Base-by-base conservation (phyloP, 2,113 vertebrate genomes). In the rabbit (Oryctolagus cuniculus) region DNA sequence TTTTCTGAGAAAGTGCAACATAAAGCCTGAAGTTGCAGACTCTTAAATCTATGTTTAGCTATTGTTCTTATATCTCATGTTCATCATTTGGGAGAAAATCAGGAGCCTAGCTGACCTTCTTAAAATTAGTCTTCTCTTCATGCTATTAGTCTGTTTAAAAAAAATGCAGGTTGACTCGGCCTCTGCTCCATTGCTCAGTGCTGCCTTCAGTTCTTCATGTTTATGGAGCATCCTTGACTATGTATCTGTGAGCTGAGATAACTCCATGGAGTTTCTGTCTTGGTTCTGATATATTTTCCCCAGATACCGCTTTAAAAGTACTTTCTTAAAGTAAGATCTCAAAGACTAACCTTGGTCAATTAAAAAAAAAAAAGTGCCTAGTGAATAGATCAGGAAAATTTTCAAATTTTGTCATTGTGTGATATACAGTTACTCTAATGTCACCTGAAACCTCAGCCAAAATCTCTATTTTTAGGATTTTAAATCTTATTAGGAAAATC, bases 141-240 rank as follows among this genome's bases (percentile, higher is more conserved):
- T 15, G 79, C 27, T 82, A 9, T 78, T 82, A 31, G 19, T 74
- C 21, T 94, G 17, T 90, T 96, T 92, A 77, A 89, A 80, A 95
- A 53, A 13, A 53, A 17, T 78, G 19, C n/a, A 72, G 44, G 55
- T 87, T 69, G 11, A 64, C n/a, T 87, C 10, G 24, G 25, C 16
- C 72, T 82, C 31, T 66, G 31, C 16, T 78, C 25, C 21, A 55
- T 51, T 85, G 38, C 25, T 67, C 19, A 72, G 58, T 31, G 70
- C 58, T 78, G 27, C 27, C 51, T 74, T 74, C 12, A 10, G 10
- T 91, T 92, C 44, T 73, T 93, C 63, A 70, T 44, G 29, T 93
- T 91, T 81, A 36, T 75, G 74, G 38, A 79, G 49, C 9, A 86
- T 66, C 79, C 22, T 63, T 87, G 72, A 31, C 24, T 55, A n/a